Percentiles rank a stretch among this genome's conserved stretches.
Evolutionary conservation across 2,797 vertebrate genomes (phyloP).

Genomic region (Crocodylus rhombifer): DNA sequence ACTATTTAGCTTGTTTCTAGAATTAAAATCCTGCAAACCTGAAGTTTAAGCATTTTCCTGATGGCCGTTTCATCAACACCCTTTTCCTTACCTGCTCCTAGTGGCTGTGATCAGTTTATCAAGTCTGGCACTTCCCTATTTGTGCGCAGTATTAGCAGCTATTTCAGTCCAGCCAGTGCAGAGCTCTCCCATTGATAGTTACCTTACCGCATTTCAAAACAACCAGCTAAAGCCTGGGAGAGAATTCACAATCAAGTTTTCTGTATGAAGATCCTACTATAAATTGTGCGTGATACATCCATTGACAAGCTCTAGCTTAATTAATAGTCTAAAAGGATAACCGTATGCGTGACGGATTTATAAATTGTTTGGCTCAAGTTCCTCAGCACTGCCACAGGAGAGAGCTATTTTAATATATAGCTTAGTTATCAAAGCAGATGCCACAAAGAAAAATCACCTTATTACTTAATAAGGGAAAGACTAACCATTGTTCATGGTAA

Average conservation of each 20-base stretch:
- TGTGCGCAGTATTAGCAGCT: neutral
- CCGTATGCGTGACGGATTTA: neutral
- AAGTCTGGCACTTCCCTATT: neutral
- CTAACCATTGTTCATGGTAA: neutral
- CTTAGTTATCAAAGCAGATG: slow-evolving; percentile 57
- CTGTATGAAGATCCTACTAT: neutral
- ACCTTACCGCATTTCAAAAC: neutral
- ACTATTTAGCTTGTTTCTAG: slow-evolving; percentile 45
- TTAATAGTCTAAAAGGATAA: neutral
- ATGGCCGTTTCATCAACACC: neutral
- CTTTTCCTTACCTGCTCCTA: neutral
- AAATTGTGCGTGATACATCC: neutral
- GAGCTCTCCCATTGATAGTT: neutral
- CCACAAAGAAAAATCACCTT: neutral
- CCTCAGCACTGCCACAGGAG: slow-evolving; percentile 21
- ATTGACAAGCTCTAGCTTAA: neutral
- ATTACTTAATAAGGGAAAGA: neutral
- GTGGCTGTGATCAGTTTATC: neutral
- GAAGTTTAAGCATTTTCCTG: neutral
- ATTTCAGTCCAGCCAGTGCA: neutral
- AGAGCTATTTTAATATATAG: neutral
- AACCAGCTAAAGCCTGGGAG: neutral
- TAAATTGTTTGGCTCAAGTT: neutral
- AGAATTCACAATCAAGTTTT: neutral
- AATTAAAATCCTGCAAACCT: slow-evolving; percentile 16